Percentiles rank a stretch among this genome's conserved stretches.
phyloP scores from a whole-genome alignment of 1,140 invertebrate genomes.

The Arion vulgaris region DNA sequence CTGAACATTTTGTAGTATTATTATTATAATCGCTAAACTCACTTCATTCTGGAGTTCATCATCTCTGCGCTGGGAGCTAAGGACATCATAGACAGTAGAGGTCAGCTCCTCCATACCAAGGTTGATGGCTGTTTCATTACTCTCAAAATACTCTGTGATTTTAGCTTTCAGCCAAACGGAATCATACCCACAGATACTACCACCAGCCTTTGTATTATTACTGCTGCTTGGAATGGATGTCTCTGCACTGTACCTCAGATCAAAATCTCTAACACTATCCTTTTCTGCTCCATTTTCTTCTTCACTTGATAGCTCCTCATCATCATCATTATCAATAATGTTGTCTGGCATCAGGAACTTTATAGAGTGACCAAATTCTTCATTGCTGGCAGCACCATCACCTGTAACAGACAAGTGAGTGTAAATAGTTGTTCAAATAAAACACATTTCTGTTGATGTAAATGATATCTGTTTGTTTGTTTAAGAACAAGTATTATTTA shows the following conservation, averaged over 20 bases:
- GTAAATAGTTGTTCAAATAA: no score
- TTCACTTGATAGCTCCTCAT: slow-evolving; percentile 23
- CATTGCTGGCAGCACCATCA: slow-evolving; percentile 52
- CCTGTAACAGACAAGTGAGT: slow-evolving; percentile 42
- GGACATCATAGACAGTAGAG: slow-evolving; percentile 66
- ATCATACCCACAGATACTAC: slow-evolving; percentile 27
- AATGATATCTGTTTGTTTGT: no score
- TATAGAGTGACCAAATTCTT: slow-evolving; percentile 67
- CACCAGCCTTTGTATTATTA: neutral
- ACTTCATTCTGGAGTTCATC: slow-evolving; percentile 87
- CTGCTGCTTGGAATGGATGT: slow-evolving; percentile 3
- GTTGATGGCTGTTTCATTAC: slow-evolving; percentile 49
- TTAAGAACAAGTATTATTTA: no score
- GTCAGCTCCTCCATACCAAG: slow-evolving; percentile 60
- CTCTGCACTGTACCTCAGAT: slow-evolving; percentile 70
- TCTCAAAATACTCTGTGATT: slow-evolving; percentile 56
- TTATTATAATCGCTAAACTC: slow-evolving; percentile 6
- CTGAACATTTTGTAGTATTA: no score
- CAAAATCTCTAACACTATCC: slow-evolving; percentile 63
- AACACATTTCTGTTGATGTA: no score
- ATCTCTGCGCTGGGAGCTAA: slow-evolving; percentile 69
- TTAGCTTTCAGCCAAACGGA: slow-evolving; percentile 57
- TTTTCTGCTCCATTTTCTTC: slow-evolving; percentile 12
- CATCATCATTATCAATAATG: slow-evolving; percentile 57
- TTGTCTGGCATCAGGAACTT: slow-evolving; percentile 60